Evolutionary conservation across 2,888 invertebrate genomes (phyloP).

Genomic region (Callimorpha dominula): DNA sequence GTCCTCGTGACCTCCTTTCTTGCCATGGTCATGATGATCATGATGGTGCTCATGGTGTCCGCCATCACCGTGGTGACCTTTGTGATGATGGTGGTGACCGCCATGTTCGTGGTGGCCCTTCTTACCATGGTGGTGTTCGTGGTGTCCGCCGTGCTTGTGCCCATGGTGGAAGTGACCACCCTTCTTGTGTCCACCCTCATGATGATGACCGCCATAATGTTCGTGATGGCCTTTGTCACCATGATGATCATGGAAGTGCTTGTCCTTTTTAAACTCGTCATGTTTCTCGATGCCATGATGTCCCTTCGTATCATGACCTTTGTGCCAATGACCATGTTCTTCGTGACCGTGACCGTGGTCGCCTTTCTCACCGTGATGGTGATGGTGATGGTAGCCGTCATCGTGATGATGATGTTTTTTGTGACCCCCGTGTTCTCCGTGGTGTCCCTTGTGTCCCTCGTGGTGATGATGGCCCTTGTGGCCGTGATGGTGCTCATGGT

Average conservation of each 20-base stretch:
- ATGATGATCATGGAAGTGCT: conserved; percentile 93
- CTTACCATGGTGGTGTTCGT: conserved; percentile 91
- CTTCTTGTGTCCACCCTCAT: conserved; percentile 91
- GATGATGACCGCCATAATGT: conserved; percentile 91
- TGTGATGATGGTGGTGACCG: conserved; percentile 91
- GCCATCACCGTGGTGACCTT: conserved; percentile 91
- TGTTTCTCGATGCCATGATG: conserved; percentile 93
- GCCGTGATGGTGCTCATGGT: conserved; percentile 88
- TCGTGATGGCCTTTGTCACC: conserved; percentile 92
- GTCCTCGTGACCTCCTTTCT: conserved; percentile 91
- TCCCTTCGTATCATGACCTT: conserved; percentile 93
- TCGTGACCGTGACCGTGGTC: conserved; percentile 84
- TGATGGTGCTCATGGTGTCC: conserved; percentile 92
- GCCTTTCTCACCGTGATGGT: conserved; percentile 88
- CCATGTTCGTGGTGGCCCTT: conserved; percentile 92
- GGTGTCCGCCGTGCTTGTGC: conserved; percentile 91
- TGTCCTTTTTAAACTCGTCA: conserved; percentile 93
- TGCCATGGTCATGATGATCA: conserved; percentile 89
- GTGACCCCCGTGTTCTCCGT: conserved; percentile 87
- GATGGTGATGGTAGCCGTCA: conserved; percentile 87
- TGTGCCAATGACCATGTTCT: conserved; percentile 89
- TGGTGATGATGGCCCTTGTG: conserved; percentile 90
- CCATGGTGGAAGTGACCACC: conserved; percentile 92
- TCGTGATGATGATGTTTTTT: conserved; percentile 88
- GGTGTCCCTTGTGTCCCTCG: conserved; percentile 86